Evolutionary conservation across 2,113 vertebrate species (phyloP).

Genomic region (Xiphorhynchus elegans): DNA sequence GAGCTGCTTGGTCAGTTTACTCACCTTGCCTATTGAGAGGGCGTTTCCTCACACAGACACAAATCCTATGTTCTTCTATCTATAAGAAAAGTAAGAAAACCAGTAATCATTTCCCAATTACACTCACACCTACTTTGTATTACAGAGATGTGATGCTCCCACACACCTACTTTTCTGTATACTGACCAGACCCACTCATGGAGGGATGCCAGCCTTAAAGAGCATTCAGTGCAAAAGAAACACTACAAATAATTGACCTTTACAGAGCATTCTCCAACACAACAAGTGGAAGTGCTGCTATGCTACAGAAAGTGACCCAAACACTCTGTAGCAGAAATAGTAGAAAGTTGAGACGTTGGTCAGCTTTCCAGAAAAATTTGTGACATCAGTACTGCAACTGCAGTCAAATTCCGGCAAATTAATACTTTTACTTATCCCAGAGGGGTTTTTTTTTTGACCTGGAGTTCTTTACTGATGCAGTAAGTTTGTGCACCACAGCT

Average conservation of each 20-base stretch:
- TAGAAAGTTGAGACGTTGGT: not conserved
- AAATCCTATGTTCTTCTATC: conserved; percentile 89
- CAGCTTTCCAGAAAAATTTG: not conserved
- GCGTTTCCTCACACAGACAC: conserved; percentile 94
- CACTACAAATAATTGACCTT: not conserved
- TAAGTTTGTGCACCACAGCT: not conserved
- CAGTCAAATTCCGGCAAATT: not conserved
- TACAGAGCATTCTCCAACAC: not conserved
- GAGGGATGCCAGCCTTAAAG: not conserved
- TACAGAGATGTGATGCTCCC: accelerated
- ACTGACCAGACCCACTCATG: accelerated
- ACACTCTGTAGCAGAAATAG: not conserved
- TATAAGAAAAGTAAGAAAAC: conserved; percentile 40
- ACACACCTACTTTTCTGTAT: not conserved
- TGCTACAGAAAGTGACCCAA: not conserved
- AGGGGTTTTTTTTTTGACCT: not conserved
- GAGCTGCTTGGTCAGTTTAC: not conserved
- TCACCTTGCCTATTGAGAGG: conserved; percentile 93
- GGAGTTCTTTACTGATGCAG: not conserved
- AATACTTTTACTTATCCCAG: not conserved
- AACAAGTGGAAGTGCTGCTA: not conserved
- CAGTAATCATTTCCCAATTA: not conserved
- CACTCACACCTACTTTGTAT: not conserved
- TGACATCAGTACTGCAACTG: not conserved
- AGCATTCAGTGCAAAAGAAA: not conserved